Conservation (phyloP, 2,888 invertebrate genomes). For the Limnephilus marmoratus region DNA sequence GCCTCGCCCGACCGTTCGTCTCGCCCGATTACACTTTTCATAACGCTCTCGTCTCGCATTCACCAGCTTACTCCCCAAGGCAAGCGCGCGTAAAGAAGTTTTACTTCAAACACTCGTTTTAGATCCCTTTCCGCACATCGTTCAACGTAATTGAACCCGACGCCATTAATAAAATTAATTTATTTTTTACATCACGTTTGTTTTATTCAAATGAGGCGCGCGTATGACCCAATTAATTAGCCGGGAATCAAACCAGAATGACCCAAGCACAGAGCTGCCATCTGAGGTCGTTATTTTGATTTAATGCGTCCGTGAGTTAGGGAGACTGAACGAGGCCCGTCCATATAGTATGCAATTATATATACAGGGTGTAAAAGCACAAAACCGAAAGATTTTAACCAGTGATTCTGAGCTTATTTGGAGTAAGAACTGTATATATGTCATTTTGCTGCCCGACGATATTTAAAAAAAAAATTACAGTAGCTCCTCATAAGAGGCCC, state of each 20-base stretch:
- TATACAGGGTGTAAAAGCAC: not conserved
- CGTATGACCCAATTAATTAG: not conserved
- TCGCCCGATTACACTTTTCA: no score
- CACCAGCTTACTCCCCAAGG: no score
- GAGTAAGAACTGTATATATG: no score
- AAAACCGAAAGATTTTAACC: no score
- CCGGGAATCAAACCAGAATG: not conserved
- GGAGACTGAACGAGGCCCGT: not conserved
- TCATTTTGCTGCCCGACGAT: no score
- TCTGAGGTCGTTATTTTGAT: slow-evolving; percentile 28
- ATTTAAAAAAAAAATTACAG: no score
- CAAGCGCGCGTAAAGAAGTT: no score
- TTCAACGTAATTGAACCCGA: not conserved
- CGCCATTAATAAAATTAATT: not conserved
- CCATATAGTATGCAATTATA: not conserved
- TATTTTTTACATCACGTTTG: not conserved
- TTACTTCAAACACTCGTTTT: not conserved
- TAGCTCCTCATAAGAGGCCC: no score
- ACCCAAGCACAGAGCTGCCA: not conserved
- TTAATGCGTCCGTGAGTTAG: not conserved
- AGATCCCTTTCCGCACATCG: not conserved
- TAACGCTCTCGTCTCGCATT: no score
- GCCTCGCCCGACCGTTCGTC: no score
- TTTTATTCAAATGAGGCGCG: not conserved
- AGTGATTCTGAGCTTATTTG: no score